A percentile compares a stretch with the other conserved stretches of the same genome.
Evolutionary conservation across 2,888 invertebrate species (phyloP).

Genomic region (Cheilosia soror): DNA sequence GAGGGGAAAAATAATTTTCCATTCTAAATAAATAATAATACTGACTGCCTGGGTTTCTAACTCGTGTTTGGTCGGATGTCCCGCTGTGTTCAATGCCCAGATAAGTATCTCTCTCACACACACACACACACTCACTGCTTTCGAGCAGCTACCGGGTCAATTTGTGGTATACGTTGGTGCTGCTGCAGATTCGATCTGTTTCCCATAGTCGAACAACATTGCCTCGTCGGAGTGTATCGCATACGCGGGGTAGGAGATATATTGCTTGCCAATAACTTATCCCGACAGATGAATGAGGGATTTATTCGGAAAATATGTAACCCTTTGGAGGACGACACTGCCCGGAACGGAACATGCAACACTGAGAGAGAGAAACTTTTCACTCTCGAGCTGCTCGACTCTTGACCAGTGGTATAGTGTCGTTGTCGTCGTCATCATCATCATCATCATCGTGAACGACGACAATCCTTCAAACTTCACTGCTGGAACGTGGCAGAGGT

Average conservation of each 20-base stretch:
- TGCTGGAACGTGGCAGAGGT: no score
- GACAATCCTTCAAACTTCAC: slow-evolving; percentile 72
- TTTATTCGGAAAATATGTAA: slow-evolving; percentile 78
- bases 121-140: background rate
- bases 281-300: slow-evolving; percentile 78
- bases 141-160: slow-evolving; percentile 9
- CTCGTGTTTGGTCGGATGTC: background rate
- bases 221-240: slow-evolving; percentile 15
- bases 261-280: slow-evolving; percentile 76
- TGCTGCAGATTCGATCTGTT: slow-evolving; percentile 65
- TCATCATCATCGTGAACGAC: slow-evolving; percentile 27
- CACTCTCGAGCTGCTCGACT: slow-evolving; percentile 18
- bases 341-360: slow-evolving; percentile 4
- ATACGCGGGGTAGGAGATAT: slow-evolving; percentile 63
- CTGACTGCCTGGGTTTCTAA: background rate
- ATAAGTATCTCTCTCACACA: slow-evolving; percentile 49
- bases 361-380: slow-evolving; percentile 39
- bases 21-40: slow-evolving; percentile 62
- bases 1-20: slow-evolving; percentile 43
- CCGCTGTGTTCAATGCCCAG: slow-evolving; percentile 45
- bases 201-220: slow-evolving; percentile 50
- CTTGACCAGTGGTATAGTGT: background rate
- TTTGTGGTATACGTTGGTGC: slow-evolving; percentile 37
- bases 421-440: background rate
- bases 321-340: slow-evolving; percentile 68